A percentile compares a stretch with the other conserved stretches of the same genome.
Evolutionary conservation across 2,113 vertebrate species (phyloP).

Genomic region (Tachuris rubrigastra): DNA sequence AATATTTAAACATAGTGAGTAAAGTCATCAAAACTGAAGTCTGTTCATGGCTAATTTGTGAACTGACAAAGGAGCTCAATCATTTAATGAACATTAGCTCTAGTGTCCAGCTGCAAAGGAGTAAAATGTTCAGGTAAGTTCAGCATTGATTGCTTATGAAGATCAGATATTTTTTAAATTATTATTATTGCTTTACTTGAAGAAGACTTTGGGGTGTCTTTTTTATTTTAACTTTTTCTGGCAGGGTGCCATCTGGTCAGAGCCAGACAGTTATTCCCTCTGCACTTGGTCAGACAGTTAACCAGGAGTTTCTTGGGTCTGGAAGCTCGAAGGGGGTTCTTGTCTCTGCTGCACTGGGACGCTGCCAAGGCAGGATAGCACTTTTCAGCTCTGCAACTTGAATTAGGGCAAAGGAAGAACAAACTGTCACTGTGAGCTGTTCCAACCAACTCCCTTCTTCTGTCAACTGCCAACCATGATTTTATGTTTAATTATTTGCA

Average conservation of each 20-base stretch:
- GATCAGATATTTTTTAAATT: not conserved
- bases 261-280: not conserved
- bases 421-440: slow-evolving; percentile 32
- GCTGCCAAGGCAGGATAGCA: not conserved
- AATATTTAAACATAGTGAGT: not conserved
- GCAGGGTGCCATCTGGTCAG: not conserved
- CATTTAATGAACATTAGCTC: not conserved
- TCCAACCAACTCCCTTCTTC: slow-evolving; percentile 41
- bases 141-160: not conserved
- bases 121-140: not conserved
- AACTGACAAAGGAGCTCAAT: not conserved
- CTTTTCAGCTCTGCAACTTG: not conserved
- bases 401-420: slow-evolving; percentile 2
- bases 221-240: not conserved
- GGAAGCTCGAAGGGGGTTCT: not conserved
- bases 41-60: not conserved
- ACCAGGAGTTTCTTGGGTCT: not conserved
- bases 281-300: not conserved
- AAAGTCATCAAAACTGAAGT: not conserved
- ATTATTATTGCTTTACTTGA: not conserved
- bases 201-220: not conserved
- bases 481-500: slow-evolving; percentile 47
- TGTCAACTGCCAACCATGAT: slow-evolving; percentile 16
- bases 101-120: not conserved
- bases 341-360: not conserved